Evolutionary conservation across 2,113 vertebrate genomes (phyloP).

Genomic region (Morone chrysops): DNA sequence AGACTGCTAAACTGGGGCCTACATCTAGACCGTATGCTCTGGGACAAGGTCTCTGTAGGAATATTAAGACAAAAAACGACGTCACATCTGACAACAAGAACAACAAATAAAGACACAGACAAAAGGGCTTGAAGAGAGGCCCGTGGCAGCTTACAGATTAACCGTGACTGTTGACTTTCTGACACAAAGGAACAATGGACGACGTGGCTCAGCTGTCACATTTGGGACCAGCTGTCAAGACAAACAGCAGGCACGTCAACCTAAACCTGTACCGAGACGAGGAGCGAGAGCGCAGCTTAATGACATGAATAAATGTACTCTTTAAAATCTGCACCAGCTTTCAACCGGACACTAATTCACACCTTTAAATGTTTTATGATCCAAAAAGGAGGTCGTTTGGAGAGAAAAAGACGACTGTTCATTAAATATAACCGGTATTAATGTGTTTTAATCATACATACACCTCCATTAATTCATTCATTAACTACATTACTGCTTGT

Average conservation of each 20-base stretch:
- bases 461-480: not conserved
- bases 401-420: not conserved
- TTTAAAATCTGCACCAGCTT: not conserved
- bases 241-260: constrained; percentile 32
- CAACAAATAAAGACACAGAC: not conserved
- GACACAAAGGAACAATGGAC: constrained; percentile 63
- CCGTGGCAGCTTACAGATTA: not conserved
- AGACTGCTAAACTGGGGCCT: not conserved
- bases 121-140: not conserved
- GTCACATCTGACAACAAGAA: constrained; percentile 18
- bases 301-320: not conserved
- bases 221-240: constrained; percentile 53
- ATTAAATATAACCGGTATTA: too few species aligned
- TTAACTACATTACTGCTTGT: too few species aligned
- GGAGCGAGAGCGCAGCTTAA: not conserved
- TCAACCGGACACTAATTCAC: not conserved
- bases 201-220: constrained; percentile 62
- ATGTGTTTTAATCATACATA: not conserved
- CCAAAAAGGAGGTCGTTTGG: not conserved
- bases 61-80: not conserved
- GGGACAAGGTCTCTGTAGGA: not conserved
- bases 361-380: not conserved
- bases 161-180: constrained; percentile 25
- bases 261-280: not conserved
- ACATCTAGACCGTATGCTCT: not conserved